Evolutionary conservation across 1,140 invertebrate genomes (phyloP), one percentile per base, ranked within the genome.

Genomic region (Chlorops oryzae): DNA sequence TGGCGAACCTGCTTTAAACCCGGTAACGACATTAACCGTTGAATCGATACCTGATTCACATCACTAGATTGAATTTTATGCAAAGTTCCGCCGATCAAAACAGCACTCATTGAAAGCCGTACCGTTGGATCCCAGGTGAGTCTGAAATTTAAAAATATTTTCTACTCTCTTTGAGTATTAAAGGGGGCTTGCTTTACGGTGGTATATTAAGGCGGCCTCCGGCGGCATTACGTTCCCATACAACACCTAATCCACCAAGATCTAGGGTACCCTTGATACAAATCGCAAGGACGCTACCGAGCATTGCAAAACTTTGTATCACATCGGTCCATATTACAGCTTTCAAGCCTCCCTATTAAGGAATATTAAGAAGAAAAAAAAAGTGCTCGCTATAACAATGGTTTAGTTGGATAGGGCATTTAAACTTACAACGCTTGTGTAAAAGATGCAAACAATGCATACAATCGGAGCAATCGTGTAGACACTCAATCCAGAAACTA

Each of bases 251-350:
- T 4, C 92, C 92, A 12, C 91, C 92, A 3, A 88, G 76, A 53
- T 93, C 86, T 0, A 81, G 58, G 1, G 87, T 87, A 1, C 91
- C 92, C 69, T 90, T 89, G 5, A 92, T 74, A 2, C 86, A 74
- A 3, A 95, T 83, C 12, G 88, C 75, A 4, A 92, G 63, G 75
- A 95, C 84, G 1, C 90, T 86, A 1, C 81, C 82, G 44, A 88
- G 85, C 86, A 96, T 94, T 1, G 92, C 78, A 3, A 87, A 76
- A 13, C 82, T 78, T 75, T 96, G 93, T 56, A 95, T 85, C 7
- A 89, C 85, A 74, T 96, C 93, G 1, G 92, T 93, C 90, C 88
- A 92, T 47, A 96, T 85, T 1, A 96, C 92, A 3, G 92, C 92
- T 75, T 90, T 91, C 43, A 96, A 78, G 20, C 92, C 92, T 60